phyloP scores from a whole-genome alignment of 2,797 vertebrate genomes.

The Pterois miles region DNA sequence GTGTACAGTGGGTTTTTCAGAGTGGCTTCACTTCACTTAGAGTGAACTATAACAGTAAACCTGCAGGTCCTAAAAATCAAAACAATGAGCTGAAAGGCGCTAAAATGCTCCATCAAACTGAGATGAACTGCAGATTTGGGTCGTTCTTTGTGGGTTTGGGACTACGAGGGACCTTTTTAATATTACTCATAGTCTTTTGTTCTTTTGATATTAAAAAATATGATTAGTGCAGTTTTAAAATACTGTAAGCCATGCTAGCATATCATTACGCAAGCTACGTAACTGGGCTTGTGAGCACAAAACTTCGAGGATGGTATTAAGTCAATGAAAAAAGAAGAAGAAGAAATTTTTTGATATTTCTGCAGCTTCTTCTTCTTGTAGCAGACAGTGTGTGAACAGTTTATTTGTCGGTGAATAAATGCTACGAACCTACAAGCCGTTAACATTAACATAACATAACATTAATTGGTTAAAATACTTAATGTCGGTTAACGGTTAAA shows the following conservation, averaged over 20 bases:
- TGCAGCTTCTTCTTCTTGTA: no score
- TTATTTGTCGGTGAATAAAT: no score
- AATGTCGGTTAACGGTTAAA: no score
- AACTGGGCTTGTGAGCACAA: background rate
- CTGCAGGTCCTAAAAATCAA: background rate
- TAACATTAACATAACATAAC: no score
- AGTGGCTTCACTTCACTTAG: background rate
- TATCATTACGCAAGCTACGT: background rate
- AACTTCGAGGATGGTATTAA: background rate
- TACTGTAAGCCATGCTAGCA: background rate
- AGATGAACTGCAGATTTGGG: background rate
- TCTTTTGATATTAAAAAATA: background rate
- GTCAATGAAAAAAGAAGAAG: background rate
- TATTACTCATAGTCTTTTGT: background rate
- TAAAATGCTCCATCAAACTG: background rate
- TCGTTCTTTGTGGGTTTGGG: background rate
- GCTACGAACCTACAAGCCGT: no score
- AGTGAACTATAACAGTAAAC: background rate
- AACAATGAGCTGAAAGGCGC: background rate
- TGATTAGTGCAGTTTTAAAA: background rate
- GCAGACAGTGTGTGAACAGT: no score
- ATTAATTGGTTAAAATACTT: no score
- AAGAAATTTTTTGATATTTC: background rate
- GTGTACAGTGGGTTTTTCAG: background rate
- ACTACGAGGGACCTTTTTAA: background rate